A percentile compares a stretch with the other conserved stretches of the same genome.
Conservation (phyloP, 1,140 invertebrate genomes). For the Ceratosolen solmsi region DNA sequence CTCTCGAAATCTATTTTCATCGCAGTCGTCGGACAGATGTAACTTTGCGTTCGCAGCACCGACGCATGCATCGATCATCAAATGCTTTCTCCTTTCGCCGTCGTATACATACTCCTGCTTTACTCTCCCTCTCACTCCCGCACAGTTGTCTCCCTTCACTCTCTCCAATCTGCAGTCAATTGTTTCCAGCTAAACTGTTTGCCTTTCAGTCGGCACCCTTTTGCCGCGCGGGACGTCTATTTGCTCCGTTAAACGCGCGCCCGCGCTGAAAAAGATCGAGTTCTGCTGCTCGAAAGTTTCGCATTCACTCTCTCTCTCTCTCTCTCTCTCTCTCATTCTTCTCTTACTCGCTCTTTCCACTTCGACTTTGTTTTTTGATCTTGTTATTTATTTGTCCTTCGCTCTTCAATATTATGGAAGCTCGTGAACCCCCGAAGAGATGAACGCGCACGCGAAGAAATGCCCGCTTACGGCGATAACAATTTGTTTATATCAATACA, state of each 20-base stretch:
- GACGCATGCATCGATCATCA: constrained; percentile 70
- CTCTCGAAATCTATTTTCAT: constrained; percentile 68
- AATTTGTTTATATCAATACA: constrained; percentile 11
- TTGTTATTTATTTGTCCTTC: constrained; percentile 4
- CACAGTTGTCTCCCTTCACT: neutral
- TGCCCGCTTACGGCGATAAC: neutral
- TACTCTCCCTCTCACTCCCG: neutral
- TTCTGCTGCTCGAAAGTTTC: constrained; percentile 13
- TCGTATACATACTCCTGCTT: neutral
- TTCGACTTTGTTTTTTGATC: constrained; percentile 34
- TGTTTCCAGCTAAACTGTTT: constrained; percentile 76
- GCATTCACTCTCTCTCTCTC: constrained; percentile 1
- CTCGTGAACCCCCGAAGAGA: neutral
- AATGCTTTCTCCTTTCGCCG: constrained; percentile 62
- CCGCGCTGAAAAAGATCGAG: constrained; percentile 40
- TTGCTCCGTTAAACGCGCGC: constrained; percentile 69
- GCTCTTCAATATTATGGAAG: constrained; percentile 37
- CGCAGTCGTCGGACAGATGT: constrained; percentile 59
- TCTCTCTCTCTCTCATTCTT: neutral
- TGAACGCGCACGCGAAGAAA: neutral
- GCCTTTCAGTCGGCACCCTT: constrained; percentile 73
- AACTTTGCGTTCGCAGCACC: constrained; percentile 61
- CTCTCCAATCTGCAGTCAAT: constrained; percentile 72
- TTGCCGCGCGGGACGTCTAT: constrained; percentile 67
- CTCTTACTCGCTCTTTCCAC: neutral